Conservation (phyloP, 2,113 vertebrate genomes). For the Rhabdomys dilectus region DNA sequence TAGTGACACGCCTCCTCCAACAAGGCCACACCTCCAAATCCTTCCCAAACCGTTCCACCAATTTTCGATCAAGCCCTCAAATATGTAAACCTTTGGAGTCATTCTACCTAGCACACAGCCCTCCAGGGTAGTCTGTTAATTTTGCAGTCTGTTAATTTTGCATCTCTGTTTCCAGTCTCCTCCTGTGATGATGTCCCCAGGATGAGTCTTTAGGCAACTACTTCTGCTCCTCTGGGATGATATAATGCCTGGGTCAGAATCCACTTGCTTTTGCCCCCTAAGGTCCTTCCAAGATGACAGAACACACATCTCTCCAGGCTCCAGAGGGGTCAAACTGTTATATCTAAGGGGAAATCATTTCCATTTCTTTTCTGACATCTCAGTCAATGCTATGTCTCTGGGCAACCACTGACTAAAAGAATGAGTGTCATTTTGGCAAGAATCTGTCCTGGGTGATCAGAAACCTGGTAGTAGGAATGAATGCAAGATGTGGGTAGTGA, state of each 20-base stretch:
- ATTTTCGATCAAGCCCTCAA: not conserved
- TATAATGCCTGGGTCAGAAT: not conserved
- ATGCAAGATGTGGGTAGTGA: no score
- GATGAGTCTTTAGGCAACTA: not conserved
- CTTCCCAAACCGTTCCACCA: not conserved
- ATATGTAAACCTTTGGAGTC: not conserved
- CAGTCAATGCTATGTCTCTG: not conserved
- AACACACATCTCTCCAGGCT: not conserved
- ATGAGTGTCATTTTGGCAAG: fast-evolving
- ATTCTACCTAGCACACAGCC: not conserved
- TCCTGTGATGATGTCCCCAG: not conserved
- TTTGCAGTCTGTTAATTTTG: not conserved
- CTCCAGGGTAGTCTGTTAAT: not conserved
- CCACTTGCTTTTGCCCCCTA: not conserved
- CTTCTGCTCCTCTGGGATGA: not conserved
- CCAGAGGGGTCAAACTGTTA: not conserved
- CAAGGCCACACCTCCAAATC: not conserved
- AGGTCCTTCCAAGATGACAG: not conserved
- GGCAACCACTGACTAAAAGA: not conserved
- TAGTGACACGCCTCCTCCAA: not conserved
- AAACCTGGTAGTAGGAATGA: not conserved
- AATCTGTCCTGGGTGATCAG: not conserved
- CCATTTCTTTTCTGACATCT: not conserved
- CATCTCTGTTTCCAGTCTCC: not conserved
- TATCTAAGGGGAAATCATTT: not conserved